Evolutionary conservation across 2,113 vertebrate genomes (phyloP).

Genomic region (Onychorhynchus coronatus): DNA sequence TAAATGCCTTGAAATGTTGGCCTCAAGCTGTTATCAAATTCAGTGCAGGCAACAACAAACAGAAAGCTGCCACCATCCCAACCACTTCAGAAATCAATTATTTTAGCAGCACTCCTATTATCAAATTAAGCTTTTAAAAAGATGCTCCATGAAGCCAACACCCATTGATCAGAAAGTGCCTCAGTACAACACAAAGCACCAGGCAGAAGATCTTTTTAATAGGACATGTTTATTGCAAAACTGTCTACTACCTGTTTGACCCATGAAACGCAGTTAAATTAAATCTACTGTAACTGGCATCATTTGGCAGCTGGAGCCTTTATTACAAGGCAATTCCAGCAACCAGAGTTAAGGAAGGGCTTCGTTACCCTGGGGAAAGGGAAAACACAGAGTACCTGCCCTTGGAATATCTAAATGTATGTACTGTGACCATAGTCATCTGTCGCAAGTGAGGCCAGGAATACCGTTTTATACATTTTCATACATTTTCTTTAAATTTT

Average conservation of each 20-base stretch:
- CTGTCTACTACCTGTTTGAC: background rate
- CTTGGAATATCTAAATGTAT: background rate
- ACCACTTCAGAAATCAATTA: background rate
- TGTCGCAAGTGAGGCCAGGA: background rate
- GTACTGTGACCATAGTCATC: background rate
- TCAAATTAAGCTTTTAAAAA: background rate
- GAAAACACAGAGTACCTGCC: background rate
- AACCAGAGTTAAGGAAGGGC: background rate
- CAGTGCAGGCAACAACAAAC: background rate
- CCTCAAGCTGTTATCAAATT: background rate
- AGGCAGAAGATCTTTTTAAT: background rate
- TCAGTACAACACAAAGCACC: background rate
- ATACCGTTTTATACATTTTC: background rate
- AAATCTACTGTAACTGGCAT: background rate
- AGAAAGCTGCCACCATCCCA: background rate
- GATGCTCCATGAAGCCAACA: background rate
- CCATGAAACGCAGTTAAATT: background rate
- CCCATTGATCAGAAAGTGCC: background rate
- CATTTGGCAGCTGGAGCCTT: background rate
- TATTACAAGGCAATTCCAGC: background rate
- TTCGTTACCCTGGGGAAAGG: background rate
- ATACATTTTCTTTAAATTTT: background rate
- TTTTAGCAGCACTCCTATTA: background rate
- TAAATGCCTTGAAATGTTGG: background rate
- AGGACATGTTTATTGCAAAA: background rate